These are phyloP conservation scores for Mohoua ochrocephala DNA, from an alignment of 2,113 vertebrate species.

Conservation along the genomic window DNA sequence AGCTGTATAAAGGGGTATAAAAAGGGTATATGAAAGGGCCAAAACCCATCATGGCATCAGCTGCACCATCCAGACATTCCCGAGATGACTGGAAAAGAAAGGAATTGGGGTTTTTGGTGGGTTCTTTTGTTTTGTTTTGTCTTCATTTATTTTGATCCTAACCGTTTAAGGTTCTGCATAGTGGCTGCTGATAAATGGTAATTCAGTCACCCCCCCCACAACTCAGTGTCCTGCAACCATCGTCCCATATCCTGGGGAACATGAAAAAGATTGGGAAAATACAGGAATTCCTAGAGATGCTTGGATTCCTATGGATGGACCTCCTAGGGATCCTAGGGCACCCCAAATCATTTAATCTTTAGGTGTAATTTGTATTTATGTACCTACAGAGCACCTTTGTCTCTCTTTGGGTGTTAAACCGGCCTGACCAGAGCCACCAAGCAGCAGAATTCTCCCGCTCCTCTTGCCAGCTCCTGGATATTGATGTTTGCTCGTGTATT, in stretches of 20 bases:
- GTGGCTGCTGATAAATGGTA: neutral
- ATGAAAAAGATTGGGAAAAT: neutral
- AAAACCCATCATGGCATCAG: too few species aligned
- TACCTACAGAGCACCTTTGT: neutral
- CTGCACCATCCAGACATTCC: neutral
- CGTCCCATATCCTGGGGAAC: neutral
- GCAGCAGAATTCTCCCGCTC: neutral
- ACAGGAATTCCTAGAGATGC: neutral
- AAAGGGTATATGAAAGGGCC: too few species aligned
- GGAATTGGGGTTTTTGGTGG: neutral
- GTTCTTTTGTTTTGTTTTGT: neutral
- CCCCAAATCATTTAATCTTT: neutral
- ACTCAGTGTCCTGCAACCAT: neutral
- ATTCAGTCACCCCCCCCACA: neutral
- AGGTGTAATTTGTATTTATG: rapidly evolving
- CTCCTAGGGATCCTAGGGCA: too few species aligned
- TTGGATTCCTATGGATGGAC: neutral
- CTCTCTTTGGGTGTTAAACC: neutral
- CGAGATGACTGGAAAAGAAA: neutral
- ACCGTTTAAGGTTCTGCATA: neutral
- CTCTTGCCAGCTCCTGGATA: neutral
- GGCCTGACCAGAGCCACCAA: neutral
- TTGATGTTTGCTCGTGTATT: neutral
- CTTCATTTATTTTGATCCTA: neutral
- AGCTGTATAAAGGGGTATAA: too few species aligned